A percentile compares a stretch with the other conserved stretches of the same genome.
These are phyloP conservation scores for Lasiurus borealis DNA, from an alignment of 2,113 vertebrate genomes.

Conservation along the genomic window DNA sequence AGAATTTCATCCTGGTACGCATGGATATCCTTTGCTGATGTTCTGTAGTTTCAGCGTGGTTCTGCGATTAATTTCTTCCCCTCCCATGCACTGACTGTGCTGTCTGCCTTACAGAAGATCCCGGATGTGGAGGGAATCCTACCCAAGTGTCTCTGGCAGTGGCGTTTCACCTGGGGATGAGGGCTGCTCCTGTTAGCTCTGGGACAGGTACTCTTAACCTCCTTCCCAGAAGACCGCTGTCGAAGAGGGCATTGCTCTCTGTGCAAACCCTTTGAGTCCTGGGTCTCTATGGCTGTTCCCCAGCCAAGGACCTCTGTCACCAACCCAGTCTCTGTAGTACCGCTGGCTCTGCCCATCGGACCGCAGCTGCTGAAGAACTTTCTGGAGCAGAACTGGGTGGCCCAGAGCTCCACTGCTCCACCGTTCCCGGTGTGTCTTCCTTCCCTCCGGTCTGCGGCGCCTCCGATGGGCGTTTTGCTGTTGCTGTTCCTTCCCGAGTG, in stretches of 20 bases:
- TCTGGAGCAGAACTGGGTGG: conserved; percentile 41
- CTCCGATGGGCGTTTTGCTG: background rate
- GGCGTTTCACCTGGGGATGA: background rate
- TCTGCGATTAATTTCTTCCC: background rate
- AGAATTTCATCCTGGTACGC: too few species aligned
- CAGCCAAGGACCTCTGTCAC: background rate
- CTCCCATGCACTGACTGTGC: background rate
- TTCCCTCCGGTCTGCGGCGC: conserved; percentile 56
- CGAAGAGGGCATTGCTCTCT: background rate
- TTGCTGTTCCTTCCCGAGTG: conserved; percentile 45
- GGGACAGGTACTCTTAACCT: background rate
- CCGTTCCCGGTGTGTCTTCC: background rate
- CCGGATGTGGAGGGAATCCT: background rate
- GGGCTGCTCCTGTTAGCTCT: background rate
- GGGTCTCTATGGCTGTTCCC: background rate
- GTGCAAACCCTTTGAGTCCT: background rate
- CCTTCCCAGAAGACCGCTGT: background rate
- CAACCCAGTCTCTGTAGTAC: background rate
- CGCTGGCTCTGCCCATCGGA: background rate
- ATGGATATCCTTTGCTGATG: background rate
- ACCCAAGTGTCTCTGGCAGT: background rate
- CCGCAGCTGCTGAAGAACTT: background rate
- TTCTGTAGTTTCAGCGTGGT: background rate
- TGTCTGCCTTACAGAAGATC: background rate
- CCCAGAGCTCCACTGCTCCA: background rate